Evolutionary conservation across 2,888 invertebrate genomes (phyloP).

Genomic region (Clusia tigrina): DNA sequence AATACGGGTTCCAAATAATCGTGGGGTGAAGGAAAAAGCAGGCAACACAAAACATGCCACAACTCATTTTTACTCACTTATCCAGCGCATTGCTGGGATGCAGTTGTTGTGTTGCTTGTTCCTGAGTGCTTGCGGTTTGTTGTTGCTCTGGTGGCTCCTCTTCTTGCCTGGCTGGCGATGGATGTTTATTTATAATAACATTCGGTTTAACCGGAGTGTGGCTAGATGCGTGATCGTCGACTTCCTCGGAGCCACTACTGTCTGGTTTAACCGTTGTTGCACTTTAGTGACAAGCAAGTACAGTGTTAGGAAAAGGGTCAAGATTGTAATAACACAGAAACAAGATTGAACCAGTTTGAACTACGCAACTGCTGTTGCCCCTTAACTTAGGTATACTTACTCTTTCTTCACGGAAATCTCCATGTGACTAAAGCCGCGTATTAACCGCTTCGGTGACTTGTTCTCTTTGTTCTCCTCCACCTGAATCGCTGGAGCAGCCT

Average conservation of each 20-base stretch:
- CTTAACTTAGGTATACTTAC: conserved; percentile 57
- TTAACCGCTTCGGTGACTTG: conserved; percentile 51
- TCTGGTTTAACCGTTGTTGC: conserved; percentile 21
- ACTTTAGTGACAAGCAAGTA: conserved; percentile 18
- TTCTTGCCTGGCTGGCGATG: conserved; percentile 48
- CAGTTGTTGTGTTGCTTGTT: conserved; percentile 40
- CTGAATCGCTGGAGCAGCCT: conserved; percentile 26
- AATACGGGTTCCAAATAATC: conserved; percentile 15
- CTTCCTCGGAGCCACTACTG: conserved; percentile 40
- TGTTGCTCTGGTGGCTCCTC: conserved; percentile 28
- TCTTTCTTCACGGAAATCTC: conserved; percentile 56
- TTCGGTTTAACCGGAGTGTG: conserved; percentile 35
- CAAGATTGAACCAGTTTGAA: too few relatives aligned
- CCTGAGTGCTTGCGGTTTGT: too few relatives aligned
- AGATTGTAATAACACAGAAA: too few relatives aligned
- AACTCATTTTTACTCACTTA: conserved; percentile 58
- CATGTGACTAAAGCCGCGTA: conserved; percentile 59
- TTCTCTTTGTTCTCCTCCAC: conserved; percentile 57
- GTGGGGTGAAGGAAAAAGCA: conserved; percentile 33
- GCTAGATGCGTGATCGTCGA: conserved; percentile 29
- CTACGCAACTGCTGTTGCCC: too few relatives aligned
- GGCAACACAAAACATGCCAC: conserved; percentile 32
- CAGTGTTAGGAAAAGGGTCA: too few relatives aligned
- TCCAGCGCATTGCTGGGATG: conserved; percentile 52
- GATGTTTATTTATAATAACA: conserved; percentile 57